These are phyloP conservation scores for Priocnemis perturbator DNA, from an alignment of 2,888 invertebrate genomes.

Conservation along the genomic window DNA sequence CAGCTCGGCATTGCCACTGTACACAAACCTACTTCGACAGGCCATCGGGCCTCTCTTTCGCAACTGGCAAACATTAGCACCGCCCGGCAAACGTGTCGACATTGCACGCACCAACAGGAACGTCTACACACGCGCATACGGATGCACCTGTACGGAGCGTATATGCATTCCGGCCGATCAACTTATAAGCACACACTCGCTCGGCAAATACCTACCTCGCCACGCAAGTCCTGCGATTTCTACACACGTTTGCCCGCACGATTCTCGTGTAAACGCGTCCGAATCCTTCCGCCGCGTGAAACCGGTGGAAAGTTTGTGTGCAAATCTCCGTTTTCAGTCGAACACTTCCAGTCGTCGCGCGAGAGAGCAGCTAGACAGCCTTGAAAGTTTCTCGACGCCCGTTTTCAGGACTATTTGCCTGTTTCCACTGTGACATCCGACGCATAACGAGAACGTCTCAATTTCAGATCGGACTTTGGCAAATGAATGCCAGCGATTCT, in stretches of 20 bases:
- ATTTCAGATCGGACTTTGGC: too few species aligned
- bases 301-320: slow-evolving; percentile 4
- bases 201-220: neutral
- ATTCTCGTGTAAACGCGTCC: slow-evolving; percentile 5
- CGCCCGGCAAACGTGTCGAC: slow-evolving; percentile 15
- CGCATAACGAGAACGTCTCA: too few species aligned
- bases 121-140: slow-evolving; percentile 23
- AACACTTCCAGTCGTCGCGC: neutral
- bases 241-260: neutral
- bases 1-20: slow-evolving; percentile 21
- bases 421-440: neutral
- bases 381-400: neutral
- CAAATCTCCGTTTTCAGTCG: slow-evolving; percentile 2
- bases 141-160: slow-evolving; percentile 20
- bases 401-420: neutral
- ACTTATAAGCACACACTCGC: neutral
- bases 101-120: slow-evolving; percentile 8
- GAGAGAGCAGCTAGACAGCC: slow-evolving; percentile 2
- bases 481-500: too few species aligned
- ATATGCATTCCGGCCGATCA: too few species aligned
- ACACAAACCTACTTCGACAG: slow-evolving; percentile 20
- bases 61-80: slow-evolving; percentile 15
- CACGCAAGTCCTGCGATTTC: slow-evolving; percentile 1
- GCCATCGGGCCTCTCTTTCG: slow-evolving; percentile 1
- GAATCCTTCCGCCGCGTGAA: neutral